Evolutionary conservation across 2,888 invertebrate species (phyloP), one percentile per base, ranked within the genome.

Genomic region (Pharmacophagus antenor): DNA sequence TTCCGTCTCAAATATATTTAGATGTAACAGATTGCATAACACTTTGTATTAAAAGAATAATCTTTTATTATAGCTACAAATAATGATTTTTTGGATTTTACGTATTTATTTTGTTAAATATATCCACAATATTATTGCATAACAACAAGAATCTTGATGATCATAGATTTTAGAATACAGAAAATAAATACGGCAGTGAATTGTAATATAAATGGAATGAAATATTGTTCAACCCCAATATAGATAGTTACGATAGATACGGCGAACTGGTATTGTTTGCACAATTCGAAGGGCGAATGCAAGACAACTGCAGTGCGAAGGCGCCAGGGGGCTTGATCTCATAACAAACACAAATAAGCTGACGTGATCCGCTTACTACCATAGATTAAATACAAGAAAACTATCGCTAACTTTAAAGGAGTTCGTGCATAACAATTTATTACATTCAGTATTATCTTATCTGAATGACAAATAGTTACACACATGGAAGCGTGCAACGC

Each of bases 301-400:
- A 70, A 65, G 70, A 68, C 67, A 70, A 70, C 76, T 77, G 80
- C 80, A 78, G 59, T 49, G 55, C 65, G 65, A 64, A 76, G 80
- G 81, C 84, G 82, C 86, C 78, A 71, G 64, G 79, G 80, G 82
- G 82, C 80, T 74, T 70, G 74, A 82, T 82, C 86, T 88, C 84
- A 88, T 88, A 88, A 88, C 87, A 85, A 87, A 88, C 83, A 88
- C 82, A 85, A 88, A 85, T 88, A 88, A 89, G 80, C 79, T 82
- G 89, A 89, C 89, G 82, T 89, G 88, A 90, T 88, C 89, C 85
- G 84, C 88, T 90, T 89, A 87, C 85, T 74, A 74, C 69, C 77
- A 79, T 79, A 86, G 87, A 88, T 88, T 86, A 88, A 74, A 78
- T 77, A 68, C 61, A 59, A 64, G 64, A 67, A 68, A 71, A 69